phyloP scores from a whole-genome alignment of 2,797 vertebrate species.

The Pipistrellus kuhlii region DNA sequence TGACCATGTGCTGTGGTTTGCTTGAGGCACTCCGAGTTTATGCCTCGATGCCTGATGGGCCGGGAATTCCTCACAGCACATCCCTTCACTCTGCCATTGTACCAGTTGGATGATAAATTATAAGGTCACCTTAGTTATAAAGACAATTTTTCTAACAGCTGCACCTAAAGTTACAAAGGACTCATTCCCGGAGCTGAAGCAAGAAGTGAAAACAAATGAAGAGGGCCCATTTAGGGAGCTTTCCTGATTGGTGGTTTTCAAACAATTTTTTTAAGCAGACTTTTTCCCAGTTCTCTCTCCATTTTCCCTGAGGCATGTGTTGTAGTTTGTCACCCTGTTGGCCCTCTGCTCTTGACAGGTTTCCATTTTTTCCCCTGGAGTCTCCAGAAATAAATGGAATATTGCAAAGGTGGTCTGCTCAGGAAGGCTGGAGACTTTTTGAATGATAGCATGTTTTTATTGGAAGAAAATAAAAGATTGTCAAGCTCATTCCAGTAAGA shows the following conservation, averaged over 20 bases:
- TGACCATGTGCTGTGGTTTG: background rate
- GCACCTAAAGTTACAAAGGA: background rate
- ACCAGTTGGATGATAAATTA: slow-evolving; percentile 6
- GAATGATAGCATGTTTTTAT: background rate
- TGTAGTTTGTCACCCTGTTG: background rate
- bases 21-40: background rate
- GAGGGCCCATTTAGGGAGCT: background rate
- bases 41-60: background rate
- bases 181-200: background rate
- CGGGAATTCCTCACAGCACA: background rate
- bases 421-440: background rate
- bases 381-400: background rate
- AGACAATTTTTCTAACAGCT: slow-evolving; percentile 21
- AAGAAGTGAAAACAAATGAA: slow-evolving; percentile 19
- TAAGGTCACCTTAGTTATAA: slow-evolving; percentile 28
- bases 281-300: background rate
- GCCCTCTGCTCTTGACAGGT: background rate
- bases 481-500: background rate
- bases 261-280: background rate
- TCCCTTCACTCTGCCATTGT: background rate
- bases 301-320: background rate
- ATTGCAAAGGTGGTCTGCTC: background rate
- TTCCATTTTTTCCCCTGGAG: background rate
- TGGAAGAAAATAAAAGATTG: background rate
- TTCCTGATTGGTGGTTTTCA: background rate